Base-by-base conservation (phyloP, 2,113 vertebrate species). In the Scortum barcoo region DNA sequence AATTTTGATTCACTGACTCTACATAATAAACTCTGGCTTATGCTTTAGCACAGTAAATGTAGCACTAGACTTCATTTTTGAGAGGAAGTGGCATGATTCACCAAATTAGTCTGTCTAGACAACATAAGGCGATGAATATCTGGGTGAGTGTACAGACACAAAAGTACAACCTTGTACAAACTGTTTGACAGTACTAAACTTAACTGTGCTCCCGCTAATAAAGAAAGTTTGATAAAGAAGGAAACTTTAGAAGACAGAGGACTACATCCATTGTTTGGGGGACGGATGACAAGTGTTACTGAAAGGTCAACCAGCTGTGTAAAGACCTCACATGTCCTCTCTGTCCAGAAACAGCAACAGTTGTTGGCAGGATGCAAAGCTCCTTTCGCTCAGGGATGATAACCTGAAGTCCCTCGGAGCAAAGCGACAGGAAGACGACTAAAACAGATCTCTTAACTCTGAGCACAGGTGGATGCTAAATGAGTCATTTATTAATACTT, bases 91-190 rank as follows among this genome's bases (percentile, higher is more conserved):
- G 62, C 50, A 60, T 54, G 71, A 72, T 56, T 75, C 81, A 66
- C 50, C 8, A 62, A 69, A 81, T 84, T 17, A 82, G 71, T 42
- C 66, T 60, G 81, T 82, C 85, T 81, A 72, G 66, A 82, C 81
- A n/a, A 70, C 54, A 65, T 70, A 44, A 54, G 40, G 54, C 36
- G 30, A 58, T 40, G 72, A 68, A 24, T 17, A 20, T 65, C 33
- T 51, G 20, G 33, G 60, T 9, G 12, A 53, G 50, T 22, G 53
- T 51, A 13, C 56, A 38, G 26, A 60, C 24, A 74, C 56, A 50
- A 38, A 84, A 28, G 44, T 8, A 11, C 16, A 44, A 33, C 53
- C 56, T 10, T 54, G 63, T 17, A 65, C 22, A 69, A 69, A 7
- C 20, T 36, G 69, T 81, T 26, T 44, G 9, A 38, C 11, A 69